A percentile compares a stretch with the other conserved stretches of the same genome.
Evolutionary conservation across 1,140 invertebrate genomes (phyloP).

Genomic region (Euura lappo): DNA sequence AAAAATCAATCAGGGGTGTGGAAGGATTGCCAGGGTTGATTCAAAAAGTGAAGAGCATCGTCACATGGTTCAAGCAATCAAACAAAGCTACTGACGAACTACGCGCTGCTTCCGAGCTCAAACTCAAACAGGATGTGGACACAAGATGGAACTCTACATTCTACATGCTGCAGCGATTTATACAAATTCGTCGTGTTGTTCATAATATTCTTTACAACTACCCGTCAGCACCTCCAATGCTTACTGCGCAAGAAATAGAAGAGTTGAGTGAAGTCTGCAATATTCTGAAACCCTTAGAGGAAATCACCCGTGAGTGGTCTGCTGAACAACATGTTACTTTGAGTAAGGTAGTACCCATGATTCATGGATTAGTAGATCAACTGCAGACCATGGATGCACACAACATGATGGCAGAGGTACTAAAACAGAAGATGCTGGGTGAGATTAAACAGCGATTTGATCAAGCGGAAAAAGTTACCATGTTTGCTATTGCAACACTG

Average conservation of each 20-base stretch:
- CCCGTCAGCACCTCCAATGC: slow-evolving; percentile 43
- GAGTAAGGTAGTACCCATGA: slow-evolving; percentile 50
- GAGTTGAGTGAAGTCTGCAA: slow-evolving; percentile 34
- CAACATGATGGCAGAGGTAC: slow-evolving; percentile 17
- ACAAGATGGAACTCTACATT: slow-evolving; percentile 36
- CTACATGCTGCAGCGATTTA: slow-evolving; percentile 35
- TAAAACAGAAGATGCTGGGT: slow-evolving; percentile 19
- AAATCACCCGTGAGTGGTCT: slow-evolving; percentile 50
- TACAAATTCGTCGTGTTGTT: slow-evolving; percentile 36
- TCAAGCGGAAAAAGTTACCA: slow-evolving; percentile 13
- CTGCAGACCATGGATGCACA: slow-evolving; percentile 17
- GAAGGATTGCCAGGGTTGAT: slow-evolving; percentile 19
- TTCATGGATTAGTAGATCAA: slow-evolving; percentile 26
- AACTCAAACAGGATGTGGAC: slow-evolving; percentile 35
- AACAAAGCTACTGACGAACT: slow-evolving; percentile 44
- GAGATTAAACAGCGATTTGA: slow-evolving; percentile 1
- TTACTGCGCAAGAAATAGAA: slow-evolving; percentile 39
- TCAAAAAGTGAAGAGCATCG: slow-evolving; percentile 42
- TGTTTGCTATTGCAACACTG: slow-evolving; percentile 17
- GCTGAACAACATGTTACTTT: slow-evolving; percentile 50
- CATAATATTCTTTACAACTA: slow-evolving; percentile 43
- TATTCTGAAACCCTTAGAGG: slow-evolving; percentile 45
- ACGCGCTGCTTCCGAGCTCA: slow-evolving; percentile 29
- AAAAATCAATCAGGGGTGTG: slow-evolving; percentile 28
- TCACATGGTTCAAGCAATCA: slow-evolving; percentile 52